phyloP scores from a whole-genome alignment of 2,888 invertebrate species.

The Atrina japonica region DNA sequence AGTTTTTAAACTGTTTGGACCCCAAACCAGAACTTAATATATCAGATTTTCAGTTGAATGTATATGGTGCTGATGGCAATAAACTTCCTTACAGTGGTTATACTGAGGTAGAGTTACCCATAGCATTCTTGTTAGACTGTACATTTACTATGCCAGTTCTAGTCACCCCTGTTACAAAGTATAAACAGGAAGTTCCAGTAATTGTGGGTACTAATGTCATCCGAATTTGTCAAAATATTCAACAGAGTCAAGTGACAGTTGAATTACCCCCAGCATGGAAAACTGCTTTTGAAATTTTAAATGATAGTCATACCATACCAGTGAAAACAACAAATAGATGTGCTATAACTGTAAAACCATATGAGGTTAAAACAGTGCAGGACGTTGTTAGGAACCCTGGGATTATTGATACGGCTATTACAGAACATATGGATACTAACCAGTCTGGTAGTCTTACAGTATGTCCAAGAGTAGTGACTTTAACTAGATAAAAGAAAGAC shows the following conservation, averaged over 20 bases:
- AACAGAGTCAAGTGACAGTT: background rate
- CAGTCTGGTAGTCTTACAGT: background rate
- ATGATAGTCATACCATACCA: background rate
- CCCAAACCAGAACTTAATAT: conserved; percentile 2
- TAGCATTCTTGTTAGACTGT: background rate
- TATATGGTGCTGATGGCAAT: conserved; percentile 6
- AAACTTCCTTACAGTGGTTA: background rate
- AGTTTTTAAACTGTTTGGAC: background rate
- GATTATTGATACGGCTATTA: background rate
- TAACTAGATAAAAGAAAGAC: background rate
- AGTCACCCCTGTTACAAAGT: conserved; percentile 12
- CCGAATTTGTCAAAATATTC: background rate
- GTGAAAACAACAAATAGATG: background rate
- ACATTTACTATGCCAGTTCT: background rate
- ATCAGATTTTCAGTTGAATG: too few relatives aligned
- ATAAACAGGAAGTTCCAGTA: background rate
- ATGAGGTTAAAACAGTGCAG: background rate
- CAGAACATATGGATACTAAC: background rate
- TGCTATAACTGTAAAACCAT: background rate
- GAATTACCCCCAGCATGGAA: too few relatives aligned
- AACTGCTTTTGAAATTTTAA: background rate
- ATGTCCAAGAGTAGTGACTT: background rate
- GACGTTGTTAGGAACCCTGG: background rate
- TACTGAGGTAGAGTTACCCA: background rate
- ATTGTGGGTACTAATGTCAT: conserved; percentile 16